Base-by-base conservation (phyloP, 2,888 invertebrate species). In the Aplocera efformata region DNA sequence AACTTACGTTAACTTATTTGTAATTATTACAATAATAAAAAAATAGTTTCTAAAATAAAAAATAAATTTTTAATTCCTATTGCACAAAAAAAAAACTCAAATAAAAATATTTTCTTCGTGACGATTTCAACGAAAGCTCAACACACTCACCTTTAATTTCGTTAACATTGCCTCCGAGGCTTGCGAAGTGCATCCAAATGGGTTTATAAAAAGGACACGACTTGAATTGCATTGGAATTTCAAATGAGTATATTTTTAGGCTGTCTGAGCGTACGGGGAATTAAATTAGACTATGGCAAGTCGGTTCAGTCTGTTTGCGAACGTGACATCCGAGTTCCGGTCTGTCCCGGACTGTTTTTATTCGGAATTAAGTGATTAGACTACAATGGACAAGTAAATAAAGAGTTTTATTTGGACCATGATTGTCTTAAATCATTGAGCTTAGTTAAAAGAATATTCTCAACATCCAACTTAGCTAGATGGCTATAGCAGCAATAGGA, bases 221-320 rank as follows among this genome's bases (percentile, higher is more conserved):
- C 63, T 66, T 70, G 63, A 65, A 67, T 66, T 76, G 78, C 79
- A 82, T 82, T 73, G 67, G 80, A 80, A 81, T 76, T 84, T 81
- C 74, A 85, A 81, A 84, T 84, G 81, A 79, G 75, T 71, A 62
- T 71, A 76, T 79, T 83, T 83, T 83, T 80, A 77, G 77, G 74
- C 72, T 53, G 77, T 76, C 79, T 73, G 79, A 75, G 73, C 74
- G 78, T 71, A 70, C 66, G 59, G 67, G 60, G 70, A 78, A 84
- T 83, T 79, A 74, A 80, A 82, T 83, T 79, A 80, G 64, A 64
- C 53, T 61, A 67, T 68, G 64, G 73, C 63, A 65, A 72, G 62
- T 61, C 58, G 42, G 64, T 63, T 65, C 65, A 58, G 56, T 53
- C 53, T 72, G 63, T 75, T 74, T 74, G 65, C 66, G 64, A 58